Evolutionary conservation across 2,797 vertebrate genomes (phyloP).

Genomic region (Microctenopoma lineatum): DNA sequence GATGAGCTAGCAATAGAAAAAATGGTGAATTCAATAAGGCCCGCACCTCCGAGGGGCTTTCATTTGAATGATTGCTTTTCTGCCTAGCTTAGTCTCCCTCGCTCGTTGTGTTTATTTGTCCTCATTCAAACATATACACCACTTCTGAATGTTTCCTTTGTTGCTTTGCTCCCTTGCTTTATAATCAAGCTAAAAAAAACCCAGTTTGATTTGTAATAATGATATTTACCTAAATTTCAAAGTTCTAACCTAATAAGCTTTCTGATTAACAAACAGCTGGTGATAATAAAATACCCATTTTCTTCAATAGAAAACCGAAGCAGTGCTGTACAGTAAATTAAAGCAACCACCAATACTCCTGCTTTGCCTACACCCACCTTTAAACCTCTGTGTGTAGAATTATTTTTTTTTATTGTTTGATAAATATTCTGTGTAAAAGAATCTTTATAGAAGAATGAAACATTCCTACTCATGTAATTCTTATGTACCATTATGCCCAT

Average conservation of each 20-base stretch:
- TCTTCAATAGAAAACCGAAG: not conserved
- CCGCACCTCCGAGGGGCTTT: slow-evolving; percentile 65
- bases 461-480: too few relatives aligned
- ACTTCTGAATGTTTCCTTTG: slow-evolving; percentile 42
- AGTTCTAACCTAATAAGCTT: slow-evolving; percentile 13
- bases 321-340: not conserved
- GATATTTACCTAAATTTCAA: slow-evolving; percentile 23
- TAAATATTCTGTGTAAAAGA: too few relatives aligned
- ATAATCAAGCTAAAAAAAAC: slow-evolving; percentile 11
- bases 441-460: too few relatives aligned
- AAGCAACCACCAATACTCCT: not conserved
- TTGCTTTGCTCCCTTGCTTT: slow-evolving; percentile 39
- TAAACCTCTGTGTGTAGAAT: not conserved
- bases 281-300: not conserved
- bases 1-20: slow-evolving; percentile 67
- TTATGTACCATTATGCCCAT: too few relatives aligned
- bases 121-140: slow-evolving; percentile 43
- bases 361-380: not conserved
- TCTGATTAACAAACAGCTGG: slow-evolving; percentile 15
- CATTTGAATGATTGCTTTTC: slow-evolving; percentile 75
- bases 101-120: slow-evolving; percentile 68
- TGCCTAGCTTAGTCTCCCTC: slow-evolving; percentile 22
- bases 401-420: too few relatives aligned
- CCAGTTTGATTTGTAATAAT: slow-evolving; percentile 32
- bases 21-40: slow-evolving; percentile 77